Conservation (phyloP, 2,113 vertebrate species). For the Perca fluviatilis region DNA sequence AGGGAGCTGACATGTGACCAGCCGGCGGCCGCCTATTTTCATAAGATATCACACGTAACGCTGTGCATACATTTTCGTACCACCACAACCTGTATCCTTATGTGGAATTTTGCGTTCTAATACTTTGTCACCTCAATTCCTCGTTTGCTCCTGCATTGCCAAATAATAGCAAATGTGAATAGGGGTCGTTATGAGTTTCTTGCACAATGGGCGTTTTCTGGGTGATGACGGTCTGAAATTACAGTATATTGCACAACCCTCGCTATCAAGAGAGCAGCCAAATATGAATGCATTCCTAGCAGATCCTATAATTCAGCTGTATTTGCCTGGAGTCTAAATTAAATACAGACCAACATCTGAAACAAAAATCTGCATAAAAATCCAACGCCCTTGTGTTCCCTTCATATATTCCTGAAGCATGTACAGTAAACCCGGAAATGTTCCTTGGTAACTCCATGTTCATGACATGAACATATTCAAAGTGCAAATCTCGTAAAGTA, state of each 20-base stretch:
- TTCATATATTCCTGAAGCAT: not conserved
- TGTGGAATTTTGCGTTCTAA: too few species aligned
- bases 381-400: not conserved
- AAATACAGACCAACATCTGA: not conserved
- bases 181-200: too few species aligned
- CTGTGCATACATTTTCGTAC: too few species aligned
- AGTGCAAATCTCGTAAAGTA: slow-evolving; percentile 1
- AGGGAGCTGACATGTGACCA: too few species aligned
- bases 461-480: not conserved
- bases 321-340: not conserved
- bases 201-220: too few species aligned
- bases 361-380: not conserved
- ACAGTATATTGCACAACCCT: not conserved
- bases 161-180: too few species aligned
- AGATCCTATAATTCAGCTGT: not conserved
- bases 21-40: too few species aligned
- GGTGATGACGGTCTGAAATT: too few species aligned
- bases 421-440: not conserved
- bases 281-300: not conserved
- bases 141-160: too few species aligned
- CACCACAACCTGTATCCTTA: too few species aligned
- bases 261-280: not conserved
- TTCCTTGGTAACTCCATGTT: not conserved
- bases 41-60: too few species aligned
- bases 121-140: too few species aligned